phyloP scores from a whole-genome alignment of 2,113 vertebrate species.

The Pseudorectes ferrugineus region DNA sequence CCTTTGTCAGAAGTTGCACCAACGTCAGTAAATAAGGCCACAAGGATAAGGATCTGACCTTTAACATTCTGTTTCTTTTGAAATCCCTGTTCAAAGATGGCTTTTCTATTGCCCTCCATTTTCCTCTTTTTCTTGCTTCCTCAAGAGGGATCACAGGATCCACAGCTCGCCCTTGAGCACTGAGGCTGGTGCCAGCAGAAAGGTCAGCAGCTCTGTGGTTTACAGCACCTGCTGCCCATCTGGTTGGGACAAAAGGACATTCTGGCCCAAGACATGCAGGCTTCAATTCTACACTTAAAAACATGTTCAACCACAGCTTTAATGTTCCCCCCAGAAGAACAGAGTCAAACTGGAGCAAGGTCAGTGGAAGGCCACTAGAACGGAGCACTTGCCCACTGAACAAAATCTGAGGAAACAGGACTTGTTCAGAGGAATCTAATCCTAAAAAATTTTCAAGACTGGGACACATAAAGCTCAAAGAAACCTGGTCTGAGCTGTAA shows the following conservation, averaged over 20 bases:
- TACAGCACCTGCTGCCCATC: background rate
- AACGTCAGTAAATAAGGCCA: background rate
- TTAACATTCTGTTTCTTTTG: background rate
- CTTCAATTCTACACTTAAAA: background rate
- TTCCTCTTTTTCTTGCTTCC: background rate
- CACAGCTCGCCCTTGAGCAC: background rate
- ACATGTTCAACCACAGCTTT: background rate
- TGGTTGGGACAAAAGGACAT: background rate
- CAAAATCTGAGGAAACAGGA: background rate
- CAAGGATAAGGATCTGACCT: background rate
- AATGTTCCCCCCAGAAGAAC: background rate
- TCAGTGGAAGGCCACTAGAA: no score
- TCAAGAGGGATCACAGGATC: background rate
- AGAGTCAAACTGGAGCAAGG: background rate
- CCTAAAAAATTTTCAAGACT: background rate
- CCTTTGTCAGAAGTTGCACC: background rate
- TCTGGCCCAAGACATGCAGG: background rate
- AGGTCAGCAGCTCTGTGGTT: background rate
- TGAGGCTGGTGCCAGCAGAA: background rate
- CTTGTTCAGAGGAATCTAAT: background rate
- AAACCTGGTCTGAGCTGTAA: background rate
- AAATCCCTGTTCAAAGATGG: background rate
- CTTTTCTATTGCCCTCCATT: background rate
- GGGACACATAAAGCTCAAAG: background rate
- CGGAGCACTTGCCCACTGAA: background rate